Evolutionary conservation across 1,140 invertebrate species (phyloP), one percentile per base, ranked within the genome.

Genomic region (Drosophila equinoxialis): DNA sequence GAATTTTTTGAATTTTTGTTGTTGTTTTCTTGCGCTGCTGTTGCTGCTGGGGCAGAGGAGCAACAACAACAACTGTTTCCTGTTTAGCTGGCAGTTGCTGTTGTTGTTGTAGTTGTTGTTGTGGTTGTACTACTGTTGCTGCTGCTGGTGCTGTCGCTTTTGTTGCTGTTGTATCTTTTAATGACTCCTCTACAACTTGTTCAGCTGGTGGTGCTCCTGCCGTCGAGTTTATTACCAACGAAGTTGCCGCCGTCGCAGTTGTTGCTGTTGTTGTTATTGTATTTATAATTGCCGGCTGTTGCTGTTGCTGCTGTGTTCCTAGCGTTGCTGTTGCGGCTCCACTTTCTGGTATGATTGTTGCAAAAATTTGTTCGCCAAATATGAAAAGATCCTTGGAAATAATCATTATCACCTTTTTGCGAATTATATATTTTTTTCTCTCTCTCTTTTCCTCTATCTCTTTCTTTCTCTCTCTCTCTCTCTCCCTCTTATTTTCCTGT

Each of bases 331-430:
- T n/a, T 65, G 70, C 78, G 68, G 72, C 71, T 76, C 84, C 90
- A 86, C 77, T 74, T 91, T 90, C 90, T 91, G 90, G 90, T 90
- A 91, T 91, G 74, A 91, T 90, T 82, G 90, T 91, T 84, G 90
- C 90, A 90, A 91, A 91, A 84, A 91, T 84, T 87, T 91, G 90
- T 90, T 91, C 90, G 78, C 90, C 90, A 84, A 91, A 91, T 90
- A 91, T 91, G 72, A 91, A 91, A 81, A 91, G 90, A 91, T 91
- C 90, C 83, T 91, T 91, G 82, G 90, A 91, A 85, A 91, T 91
- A 87, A 91, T 91, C 90, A 91, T 91, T 91, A 90, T 91, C 82
- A 91, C 90, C 74, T 81, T 82, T 91, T 91, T 85, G 70, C 73
- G 69, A 67, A 68, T 78, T 77, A 39, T 42, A 66, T 51, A 23